Base-by-base conservation (phyloP, 1,140 invertebrate genomes). In the Aphaenogaster ashmeadi region DNA sequence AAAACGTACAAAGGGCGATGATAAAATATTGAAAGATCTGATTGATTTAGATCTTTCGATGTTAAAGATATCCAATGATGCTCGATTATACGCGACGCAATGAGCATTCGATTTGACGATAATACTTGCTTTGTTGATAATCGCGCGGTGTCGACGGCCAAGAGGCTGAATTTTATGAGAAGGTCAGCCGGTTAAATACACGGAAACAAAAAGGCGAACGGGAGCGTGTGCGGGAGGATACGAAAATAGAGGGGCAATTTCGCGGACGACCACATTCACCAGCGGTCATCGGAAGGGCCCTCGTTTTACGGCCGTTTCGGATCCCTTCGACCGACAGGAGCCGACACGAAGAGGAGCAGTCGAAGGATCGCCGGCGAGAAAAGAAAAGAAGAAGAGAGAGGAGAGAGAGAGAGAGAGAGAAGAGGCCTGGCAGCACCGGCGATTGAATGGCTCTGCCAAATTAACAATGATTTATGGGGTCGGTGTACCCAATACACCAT, bases 381-480 rank as follows among this genome's bases (percentile, higher is more conserved):
- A 83, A 80, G 79, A 54, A 87, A 66, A 36, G 56, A 36, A 66
- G 36, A 6, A n/a, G 87, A 89, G 67, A 66, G 36, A 36, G 88
- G 85, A 75, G 83, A 64, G 86, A 79, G 41, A 81, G 60, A 50
- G 66, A 74, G 56, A 75, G 67, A 58, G 88, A 41, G 15, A 87
- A 38, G 84, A 87, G 80, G 75, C 64, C 84, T 86, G 87, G 93
- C 92, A 94, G 93, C 92, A 90, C 52, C 80, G 89, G 88, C 84
- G 90, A 92, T 92, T 92, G 90, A 90, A 90, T 88, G 90, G 89
- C 93, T 90, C 92, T 94, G 94, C 92, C 94, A 95, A 95, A 94
- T 95, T 95, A 94, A 94, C 87, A 88, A 92, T 94, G 94, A 95
- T 95, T 95, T 95, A 94, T 94, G 94, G 86, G 86, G 66, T 91